These are phyloP conservation scores for Anoura caudifer DNA, from an alignment of 2,113 vertebrate genomes.

Conservation along the genomic window DNA sequence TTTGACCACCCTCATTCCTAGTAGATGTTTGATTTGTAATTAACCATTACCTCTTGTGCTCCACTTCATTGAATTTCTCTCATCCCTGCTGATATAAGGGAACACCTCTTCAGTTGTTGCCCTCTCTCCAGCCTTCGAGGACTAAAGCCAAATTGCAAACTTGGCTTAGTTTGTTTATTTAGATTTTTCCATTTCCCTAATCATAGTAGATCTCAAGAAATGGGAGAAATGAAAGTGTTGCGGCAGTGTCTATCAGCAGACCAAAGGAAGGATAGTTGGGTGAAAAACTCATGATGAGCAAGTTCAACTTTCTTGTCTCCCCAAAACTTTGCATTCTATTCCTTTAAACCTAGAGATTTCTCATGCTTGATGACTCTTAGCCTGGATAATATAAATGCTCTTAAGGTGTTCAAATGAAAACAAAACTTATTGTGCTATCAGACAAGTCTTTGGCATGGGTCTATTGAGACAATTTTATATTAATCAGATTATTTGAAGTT, in stretches of 20 bases:
- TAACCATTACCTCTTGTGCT: background rate
- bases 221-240: background rate
- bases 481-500: background rate
- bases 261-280: background rate
- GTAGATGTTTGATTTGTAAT: background rate
- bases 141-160: background rate
- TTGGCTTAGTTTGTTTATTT: background rate
- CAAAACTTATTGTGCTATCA: background rate
- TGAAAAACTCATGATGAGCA: background rate
- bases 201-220: background rate
- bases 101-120: background rate
- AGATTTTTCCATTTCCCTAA: background rate
- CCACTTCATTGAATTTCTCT: rapidly evolving
- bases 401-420: background rate
- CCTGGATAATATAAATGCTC: background rate
- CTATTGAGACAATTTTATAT: background rate
- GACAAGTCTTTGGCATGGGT: background rate
- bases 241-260: background rate
- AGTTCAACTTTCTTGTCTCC: background rate
- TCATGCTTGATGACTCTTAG: background rate
- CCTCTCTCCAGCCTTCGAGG: background rate
- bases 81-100: background rate
- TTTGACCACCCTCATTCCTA: background rate
- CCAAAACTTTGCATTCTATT: background rate
- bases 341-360: background rate